Evolutionary conservation across 2,888 invertebrate genomes (phyloP).

Genomic region (Oscheius sp.): DNA sequence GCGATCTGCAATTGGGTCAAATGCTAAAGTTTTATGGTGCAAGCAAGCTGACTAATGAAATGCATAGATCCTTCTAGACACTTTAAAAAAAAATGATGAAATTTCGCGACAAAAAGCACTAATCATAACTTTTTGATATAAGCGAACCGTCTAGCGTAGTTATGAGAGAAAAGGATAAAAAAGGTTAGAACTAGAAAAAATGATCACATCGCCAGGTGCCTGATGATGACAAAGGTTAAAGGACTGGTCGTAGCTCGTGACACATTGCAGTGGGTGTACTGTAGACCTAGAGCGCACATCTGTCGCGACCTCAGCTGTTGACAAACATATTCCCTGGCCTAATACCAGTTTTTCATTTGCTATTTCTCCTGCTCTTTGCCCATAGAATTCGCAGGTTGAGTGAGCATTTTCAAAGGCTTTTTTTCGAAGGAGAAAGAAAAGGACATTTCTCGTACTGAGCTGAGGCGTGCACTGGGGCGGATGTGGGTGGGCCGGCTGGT

Average conservation of each 20-base stretch:
- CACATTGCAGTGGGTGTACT: slow-evolving; percentile 3
- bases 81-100: too few species aligned
- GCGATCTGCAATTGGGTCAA: too few species aligned
- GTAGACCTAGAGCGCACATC: slow-evolving; percentile 11
- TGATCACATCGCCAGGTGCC: neutral
- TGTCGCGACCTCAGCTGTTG: neutral
- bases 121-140: too few species aligned
- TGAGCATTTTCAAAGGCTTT: too few species aligned
- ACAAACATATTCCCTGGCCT: neutral
- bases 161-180: too few species aligned
- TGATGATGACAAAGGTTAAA: slow-evolving; percentile 28
- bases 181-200: neutral
- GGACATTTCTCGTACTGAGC: neutral
- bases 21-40: too few species aligned
- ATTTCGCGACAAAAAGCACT: too few species aligned
- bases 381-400: neutral
- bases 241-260: slow-evolving; percentile 19
- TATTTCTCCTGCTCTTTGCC: neutral
- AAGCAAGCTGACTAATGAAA: too few species aligned
- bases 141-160: too few species aligned
- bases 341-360: neutral
- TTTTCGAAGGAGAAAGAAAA: neutral
- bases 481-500: slow-evolving; percentile 14
- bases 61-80: too few species aligned
- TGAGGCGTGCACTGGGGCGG: neutral